Percentiles rank a stretch among this genome's conserved stretches.
phyloP scores from a whole-genome alignment of 2,888 invertebrate species.

The Netelia fuscicornis region DNA sequence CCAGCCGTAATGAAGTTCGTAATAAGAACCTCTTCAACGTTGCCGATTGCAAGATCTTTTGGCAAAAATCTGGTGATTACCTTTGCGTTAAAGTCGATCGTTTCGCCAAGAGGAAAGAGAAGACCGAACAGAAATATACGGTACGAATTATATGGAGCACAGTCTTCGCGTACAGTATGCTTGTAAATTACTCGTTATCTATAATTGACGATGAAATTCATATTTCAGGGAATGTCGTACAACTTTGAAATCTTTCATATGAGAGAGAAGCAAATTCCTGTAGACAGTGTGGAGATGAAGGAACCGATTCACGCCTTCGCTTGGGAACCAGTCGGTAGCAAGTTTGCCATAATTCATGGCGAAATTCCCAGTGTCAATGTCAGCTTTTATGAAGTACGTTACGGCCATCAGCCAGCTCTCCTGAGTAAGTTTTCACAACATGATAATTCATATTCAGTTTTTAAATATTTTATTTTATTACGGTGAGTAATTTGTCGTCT shows the following conservation, averaged over 20 bases:
- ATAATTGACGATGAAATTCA: constrained; percentile 25
- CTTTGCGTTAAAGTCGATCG: constrained; percentile 98
- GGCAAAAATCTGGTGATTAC: constrained; percentile 99
- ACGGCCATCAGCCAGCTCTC: constrained; percentile 94
- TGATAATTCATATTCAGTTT: constrained; percentile 72
- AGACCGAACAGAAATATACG: constrained; percentile 96
- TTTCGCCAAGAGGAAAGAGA: constrained; percentile 96
- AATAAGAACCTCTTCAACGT: constrained; percentile 99
- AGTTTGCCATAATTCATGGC: constrained; percentile 98
- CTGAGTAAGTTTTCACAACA: constrained; percentile 89
- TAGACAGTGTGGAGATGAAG: constrained; percentile 98
- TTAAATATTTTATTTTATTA: constrained; percentile 1
- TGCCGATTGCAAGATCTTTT: constrained; percentile 98
- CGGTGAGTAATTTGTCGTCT: background rate
- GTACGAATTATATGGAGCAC: constrained; percentile 83
- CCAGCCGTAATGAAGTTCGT: constrained; percentile 91
- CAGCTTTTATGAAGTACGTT: constrained; percentile 96
- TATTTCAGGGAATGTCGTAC: constrained; percentile 93
- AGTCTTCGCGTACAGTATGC: background rate
- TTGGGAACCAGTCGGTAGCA: constrained; percentile 98
- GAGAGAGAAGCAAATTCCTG: constrained; percentile 98
- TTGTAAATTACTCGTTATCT: background rate
- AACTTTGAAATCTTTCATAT: constrained; percentile 99
- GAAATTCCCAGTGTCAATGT: constrained; percentile 94
- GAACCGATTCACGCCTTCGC: constrained; percentile 97